These are phyloP conservation scores for Nothobranchius furzeri DNA, from an alignment of 2,113 vertebrate genomes.

Conservation along the genomic window DNA sequence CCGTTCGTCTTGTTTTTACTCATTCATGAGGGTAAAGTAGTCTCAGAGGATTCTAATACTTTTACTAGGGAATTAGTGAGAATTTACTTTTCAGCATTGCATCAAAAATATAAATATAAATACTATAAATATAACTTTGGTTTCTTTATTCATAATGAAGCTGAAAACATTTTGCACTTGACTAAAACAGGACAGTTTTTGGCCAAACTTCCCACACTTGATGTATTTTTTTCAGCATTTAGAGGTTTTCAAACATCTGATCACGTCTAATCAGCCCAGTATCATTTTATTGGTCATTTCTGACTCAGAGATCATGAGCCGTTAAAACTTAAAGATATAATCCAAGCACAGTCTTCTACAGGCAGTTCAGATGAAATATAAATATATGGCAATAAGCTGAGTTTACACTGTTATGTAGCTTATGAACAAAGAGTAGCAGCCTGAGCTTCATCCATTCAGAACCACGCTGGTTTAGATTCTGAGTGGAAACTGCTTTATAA, in stretches of 20 bases:
- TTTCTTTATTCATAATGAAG: background rate
- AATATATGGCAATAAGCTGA: background rate
- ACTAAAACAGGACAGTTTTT: background rate
- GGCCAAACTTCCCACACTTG: background rate
- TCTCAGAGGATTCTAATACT: background rate
- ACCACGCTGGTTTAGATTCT: background rate
- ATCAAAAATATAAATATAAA: background rate
- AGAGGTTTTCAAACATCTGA: too few relatives aligned
- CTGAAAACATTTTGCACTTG: background rate
- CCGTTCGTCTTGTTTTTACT: too few relatives aligned
- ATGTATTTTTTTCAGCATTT: background rate
- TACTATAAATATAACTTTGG: too few relatives aligned
- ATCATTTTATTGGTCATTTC: background rate
- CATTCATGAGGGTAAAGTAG: background rate
- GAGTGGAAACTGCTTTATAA: slow-evolving; percentile 9
- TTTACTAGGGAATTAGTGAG: background rate
- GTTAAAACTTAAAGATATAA: background rate
- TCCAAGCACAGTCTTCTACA: background rate
- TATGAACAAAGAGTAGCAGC: too few relatives aligned
- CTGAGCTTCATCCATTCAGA: background rate
- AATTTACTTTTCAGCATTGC: background rate
- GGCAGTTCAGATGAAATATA: background rate
- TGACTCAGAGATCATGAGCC: too few relatives aligned
- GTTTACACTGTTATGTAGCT: slow-evolving; percentile 6
- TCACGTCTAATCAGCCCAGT: background rate